Base-by-base conservation (phyloP, 1,140 invertebrate species). In the Ericerus pela region DNA sequence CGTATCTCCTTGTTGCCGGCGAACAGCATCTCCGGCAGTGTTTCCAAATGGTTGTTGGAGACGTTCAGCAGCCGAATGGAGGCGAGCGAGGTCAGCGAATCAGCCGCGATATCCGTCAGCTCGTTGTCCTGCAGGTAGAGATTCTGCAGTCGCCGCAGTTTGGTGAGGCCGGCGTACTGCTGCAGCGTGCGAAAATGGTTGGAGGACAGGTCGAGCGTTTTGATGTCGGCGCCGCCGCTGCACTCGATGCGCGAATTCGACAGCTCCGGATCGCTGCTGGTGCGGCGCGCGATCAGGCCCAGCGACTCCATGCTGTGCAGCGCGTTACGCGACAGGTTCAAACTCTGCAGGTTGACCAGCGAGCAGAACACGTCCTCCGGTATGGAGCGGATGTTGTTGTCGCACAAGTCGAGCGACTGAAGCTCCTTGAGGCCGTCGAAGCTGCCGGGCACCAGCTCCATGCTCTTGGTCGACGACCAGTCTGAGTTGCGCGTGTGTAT, bases 281-380 rank as follows among this genome's bases (percentile, higher is more conserved):
- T 61, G 3, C 65, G 66, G 47, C 66, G 66, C 58, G 69, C 62
- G 27, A 75, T 70, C 62, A 85, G 77, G 8, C 86, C 85, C 54
- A 89, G 72, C 58, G 84, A 77, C 29, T 81, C 78, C 6, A 86
- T 72, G 36, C 80, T 80, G 43, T 75, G 74, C 58, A 93, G 79
- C 62, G 79, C 78, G 69, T 92, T 91, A 22, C 78, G 74, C 10
- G 86, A 89, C 57, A 91, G 73, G 72, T 94, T 92, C 22, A 95
- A 71, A 51, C 79, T 76, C 63, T 85, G 84, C 5, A 95, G 71
- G 64, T 84, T 85, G 51, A 76, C 75, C 56, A 94, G 70, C 2
- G 79, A 75, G 66, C 87, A 90, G 53, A 90, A 80, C 28, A 82
- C 74, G 37, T 78, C 79, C 12, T 78, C 77, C 1, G 88, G 84